Evolutionary conservation across 2,113 vertebrate species (phyloP), one percentile per base, ranked within the genome.

Genomic region (Rhea pennata): DNA sequence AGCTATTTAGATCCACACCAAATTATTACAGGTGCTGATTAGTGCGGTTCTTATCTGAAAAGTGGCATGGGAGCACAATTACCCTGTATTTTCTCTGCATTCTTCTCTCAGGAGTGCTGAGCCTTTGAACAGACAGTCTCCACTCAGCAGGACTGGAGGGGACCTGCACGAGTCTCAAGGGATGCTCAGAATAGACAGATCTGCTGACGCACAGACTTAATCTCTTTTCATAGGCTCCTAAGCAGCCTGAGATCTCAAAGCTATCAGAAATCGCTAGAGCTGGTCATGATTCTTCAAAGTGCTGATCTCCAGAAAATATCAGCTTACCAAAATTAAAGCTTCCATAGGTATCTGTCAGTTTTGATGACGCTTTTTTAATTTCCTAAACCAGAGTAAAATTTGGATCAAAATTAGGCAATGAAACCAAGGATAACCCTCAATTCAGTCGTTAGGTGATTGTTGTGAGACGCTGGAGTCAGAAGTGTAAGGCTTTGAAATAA

Each of bases 401-500:
- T 90, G 16, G 17, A 29, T 88, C n/a, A 88, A 86, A 77, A 29
- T 40, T 26, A 21, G 53, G 3, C 29, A 44, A 12, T 26, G 39
- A 92, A 93, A 66, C 8, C 10, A 19, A 73, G 24, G 31, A 36
- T 42, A 91, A 27, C 9, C 19, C 12, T 62, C 40, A 84, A 53
- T 3, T 15, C 15, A 21, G 0, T 6, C 74, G 10, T 36, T 82
- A 33, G 2, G 0, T 11, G 29, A 67, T 33, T 67, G 13, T 27
- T 46, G 9, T 54, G n/a, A 12, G 19, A 66, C 5, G 6, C 33
- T 36, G 4, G 27, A 53, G 36, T 29, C 2, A 40, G 59, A 85
- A 90, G 9, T 31, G 42, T 14, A 59, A 39, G 13, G 15, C 16
- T 6, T 29, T 73, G 71, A 92, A 86, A 86, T 40, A 40, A 93